Evolutionary conservation across 2,888 invertebrate genomes (phyloP), one percentile per base, ranked within the genome.

Genomic region (Caenorhabditis sp.): DNA sequence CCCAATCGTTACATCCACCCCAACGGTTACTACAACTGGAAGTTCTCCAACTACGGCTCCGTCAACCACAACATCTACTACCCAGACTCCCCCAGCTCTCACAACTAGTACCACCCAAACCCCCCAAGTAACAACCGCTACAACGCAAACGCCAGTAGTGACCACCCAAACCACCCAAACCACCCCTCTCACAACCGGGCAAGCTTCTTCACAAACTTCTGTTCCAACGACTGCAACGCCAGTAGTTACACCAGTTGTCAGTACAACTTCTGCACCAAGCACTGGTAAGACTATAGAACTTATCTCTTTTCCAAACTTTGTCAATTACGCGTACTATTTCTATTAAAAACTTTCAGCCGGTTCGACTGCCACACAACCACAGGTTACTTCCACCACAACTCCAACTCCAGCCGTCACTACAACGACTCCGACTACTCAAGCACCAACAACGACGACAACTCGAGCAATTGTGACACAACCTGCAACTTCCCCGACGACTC

Each of bases 181-280:
- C 40, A 53, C 35, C n/a, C 50, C 61, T 2, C 50, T 53, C 18
- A 60, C 68, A 11, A 61, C 72, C 18, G 69, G 64, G 20, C 71
- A 8, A 40, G 13, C 72, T 6, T 18, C 68, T 20, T 60, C 58
- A 44, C 79, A 74, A 61, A 62, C 78, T 47, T 50, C 65, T 35
- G 28, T 61, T 65, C 65, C 71, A n/a, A 47, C 62, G 61, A 22
- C 55, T 32, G 35, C 61, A 47, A 35, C 62, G 5, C 44, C 72
- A 40, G 40, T 61, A 44, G 60, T 40, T 60, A 40, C 60, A 20
- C 15, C 65, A 51, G 22, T 35, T 40, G 22, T 35, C 24, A n/a
- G 32, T 22, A 67, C 62, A 15, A 64, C 64, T 56, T 5, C 55
- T 35, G 40, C 65, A 15, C 53, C 60, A 37, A 60, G 51, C 28